These are phyloP conservation scores for Torymus auratus DNA, from an alignment of 2,888 invertebrate genomes.

Conservation along the genomic window DNA sequence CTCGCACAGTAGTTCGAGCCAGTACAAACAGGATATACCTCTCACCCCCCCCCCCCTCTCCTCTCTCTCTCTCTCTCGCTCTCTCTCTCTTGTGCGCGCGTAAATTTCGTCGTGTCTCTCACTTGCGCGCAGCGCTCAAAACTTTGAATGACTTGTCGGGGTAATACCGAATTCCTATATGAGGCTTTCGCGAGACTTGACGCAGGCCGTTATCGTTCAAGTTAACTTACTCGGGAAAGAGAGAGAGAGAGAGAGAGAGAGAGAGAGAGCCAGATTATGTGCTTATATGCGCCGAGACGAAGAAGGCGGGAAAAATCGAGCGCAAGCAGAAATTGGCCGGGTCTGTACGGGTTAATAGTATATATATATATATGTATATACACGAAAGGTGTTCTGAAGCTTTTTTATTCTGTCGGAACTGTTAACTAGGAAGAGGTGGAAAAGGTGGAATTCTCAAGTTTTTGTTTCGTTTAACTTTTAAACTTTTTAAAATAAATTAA, in stretches of 20 bases:
- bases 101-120: too few relatives aligned
- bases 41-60: conserved; percentile 2
- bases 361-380: too few relatives aligned
- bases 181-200: conserved; percentile 27
- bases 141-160: conserved; percentile 52
- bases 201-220: conserved; percentile 42
- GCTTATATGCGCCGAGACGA: too few relatives aligned
- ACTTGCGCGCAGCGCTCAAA: conserved; percentile 27
- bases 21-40: conserved; percentile 54
- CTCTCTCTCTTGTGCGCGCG: neutral
- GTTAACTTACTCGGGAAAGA: conserved; percentile 14
- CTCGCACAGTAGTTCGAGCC: conserved; percentile 37
- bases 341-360: too few relatives aligned
- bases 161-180: conserved; percentile 46
- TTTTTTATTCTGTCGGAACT: too few relatives aligned
- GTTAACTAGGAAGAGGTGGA: too few relatives aligned
- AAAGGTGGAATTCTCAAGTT: too few relatives aligned
- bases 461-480: too few relatives aligned
- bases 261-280: neutral
- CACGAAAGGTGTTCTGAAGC: too few relatives aligned
- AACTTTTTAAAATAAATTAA: too few relatives aligned
- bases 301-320: too few relatives aligned
- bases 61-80: neutral
- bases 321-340: too few relatives aligned
- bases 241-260: neutral